These are phyloP conservation scores for Cinclus cinclus DNA, from an alignment of 2,113 vertebrate species.

Conservation along the genomic window DNA sequence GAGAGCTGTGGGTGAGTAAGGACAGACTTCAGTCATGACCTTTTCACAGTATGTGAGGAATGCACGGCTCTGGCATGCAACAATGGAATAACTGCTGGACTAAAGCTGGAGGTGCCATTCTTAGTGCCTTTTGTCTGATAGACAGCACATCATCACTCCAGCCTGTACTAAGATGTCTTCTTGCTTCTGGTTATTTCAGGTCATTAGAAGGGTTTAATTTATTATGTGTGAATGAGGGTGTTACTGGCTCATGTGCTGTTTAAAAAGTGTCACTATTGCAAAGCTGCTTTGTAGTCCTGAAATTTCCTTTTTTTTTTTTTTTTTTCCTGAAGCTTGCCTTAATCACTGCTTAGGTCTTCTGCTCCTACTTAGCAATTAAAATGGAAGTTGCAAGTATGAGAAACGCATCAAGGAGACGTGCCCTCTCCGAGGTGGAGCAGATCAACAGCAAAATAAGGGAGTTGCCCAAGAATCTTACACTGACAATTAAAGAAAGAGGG, in stretches of 20 bases:
- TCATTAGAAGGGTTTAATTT: neutral
- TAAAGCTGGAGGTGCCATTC: neutral
- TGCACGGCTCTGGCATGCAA: neutral
- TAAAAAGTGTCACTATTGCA: neutral
- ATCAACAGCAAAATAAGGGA: conserved; percentile 50
- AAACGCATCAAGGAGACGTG: neutral
- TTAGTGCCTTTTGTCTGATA: neutral
- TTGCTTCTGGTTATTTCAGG: neutral
- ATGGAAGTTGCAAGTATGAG: conserved; percentile 26
- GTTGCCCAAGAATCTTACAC: conserved; percentile 5
- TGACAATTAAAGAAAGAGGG: conserved; percentile 41
- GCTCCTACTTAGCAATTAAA: conserved; percentile 49
- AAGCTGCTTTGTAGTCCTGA: neutral
- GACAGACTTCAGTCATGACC: neutral
- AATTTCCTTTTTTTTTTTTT: conserved; percentile 19
- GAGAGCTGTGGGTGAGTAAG: neutral
- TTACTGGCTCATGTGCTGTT: neutral
- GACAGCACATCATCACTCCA: neutral
- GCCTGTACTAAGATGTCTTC: neutral
- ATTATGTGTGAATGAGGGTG: neutral
- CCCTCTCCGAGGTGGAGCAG: neutral
- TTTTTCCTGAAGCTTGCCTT: neutral
- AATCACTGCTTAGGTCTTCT: neutral
- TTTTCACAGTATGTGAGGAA: conserved; percentile 2
- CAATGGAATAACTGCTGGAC: neutral